These are phyloP conservation scores for Xiphophorus birchmanni DNA, from an alignment of 2,797 vertebrate species.

Conservation along the genomic window DNA sequence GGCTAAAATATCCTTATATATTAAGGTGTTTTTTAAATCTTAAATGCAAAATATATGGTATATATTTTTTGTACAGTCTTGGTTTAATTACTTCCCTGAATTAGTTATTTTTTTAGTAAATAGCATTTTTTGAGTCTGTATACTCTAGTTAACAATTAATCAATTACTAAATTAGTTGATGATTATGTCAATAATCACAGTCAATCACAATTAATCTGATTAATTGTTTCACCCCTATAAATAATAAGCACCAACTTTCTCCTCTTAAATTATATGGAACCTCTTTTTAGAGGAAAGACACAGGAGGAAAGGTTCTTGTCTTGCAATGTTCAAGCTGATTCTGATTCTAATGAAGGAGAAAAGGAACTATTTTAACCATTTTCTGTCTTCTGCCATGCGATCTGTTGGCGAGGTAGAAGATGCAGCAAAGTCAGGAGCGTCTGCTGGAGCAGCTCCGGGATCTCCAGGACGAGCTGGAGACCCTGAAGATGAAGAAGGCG, in stretches of 20 bases:
- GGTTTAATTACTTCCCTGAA: too few species aligned
- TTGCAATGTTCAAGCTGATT: not conserved
- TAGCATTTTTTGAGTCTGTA: too few species aligned
- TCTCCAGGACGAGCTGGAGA: constrained; percentile 47
- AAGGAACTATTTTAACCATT: not conserved
- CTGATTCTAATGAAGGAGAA: not conserved
- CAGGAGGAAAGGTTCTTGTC: not conserved
- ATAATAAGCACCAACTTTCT: not conserved
- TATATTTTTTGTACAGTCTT: too few species aligned
- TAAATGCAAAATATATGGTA: too few species aligned
- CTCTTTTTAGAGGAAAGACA: not conserved
- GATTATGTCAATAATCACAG: too few species aligned
- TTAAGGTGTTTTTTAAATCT: too few species aligned
- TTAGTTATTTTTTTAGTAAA: too few species aligned
- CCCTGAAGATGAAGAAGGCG: constrained; percentile 34
- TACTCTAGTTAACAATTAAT: too few species aligned
- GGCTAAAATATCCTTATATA: too few species aligned
- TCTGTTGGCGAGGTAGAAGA: constrained; percentile 46
- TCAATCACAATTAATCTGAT: too few species aligned
- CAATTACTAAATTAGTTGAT: too few species aligned
- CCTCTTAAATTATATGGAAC: not conserved
- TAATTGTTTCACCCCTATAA: not conserved
- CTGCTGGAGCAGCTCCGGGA: constrained; percentile 51
- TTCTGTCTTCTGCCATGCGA: not conserved
- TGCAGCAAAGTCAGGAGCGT: constrained; percentile 62